Percentiles rank a stretch among this genome's conserved stretches.
Evolutionary conservation across 2,113 vertebrate species (phyloP).

Genomic region (Pluvialis apricaria): DNA sequence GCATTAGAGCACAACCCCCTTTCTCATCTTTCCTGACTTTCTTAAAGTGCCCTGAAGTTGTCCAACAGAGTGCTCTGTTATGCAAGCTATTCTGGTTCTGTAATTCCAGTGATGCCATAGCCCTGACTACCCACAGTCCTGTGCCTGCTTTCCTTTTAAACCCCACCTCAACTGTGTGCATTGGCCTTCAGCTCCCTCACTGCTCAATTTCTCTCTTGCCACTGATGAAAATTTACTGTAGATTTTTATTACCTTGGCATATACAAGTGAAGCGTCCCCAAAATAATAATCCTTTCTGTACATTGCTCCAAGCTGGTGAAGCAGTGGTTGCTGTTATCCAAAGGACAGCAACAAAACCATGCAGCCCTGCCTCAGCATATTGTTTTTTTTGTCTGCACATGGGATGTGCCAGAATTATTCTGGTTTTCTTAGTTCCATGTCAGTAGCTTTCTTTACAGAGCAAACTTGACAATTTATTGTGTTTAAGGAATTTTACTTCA

Average conservation of each 20-base stretch:
- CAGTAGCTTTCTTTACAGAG: background rate
- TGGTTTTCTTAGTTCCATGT: background rate
- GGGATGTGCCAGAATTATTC: background rate
- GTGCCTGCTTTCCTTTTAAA: background rate
- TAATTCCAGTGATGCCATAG: background rate
- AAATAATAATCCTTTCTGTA: background rate
- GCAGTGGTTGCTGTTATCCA: background rate
- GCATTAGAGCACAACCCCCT: background rate
- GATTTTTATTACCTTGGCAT: background rate
- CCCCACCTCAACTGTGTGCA: background rate
- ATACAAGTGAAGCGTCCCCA: background rate
- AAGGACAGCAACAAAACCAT: background rate
- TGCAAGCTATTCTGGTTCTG: accelerated
- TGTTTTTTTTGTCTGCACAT: accelerated
- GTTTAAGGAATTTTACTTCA: background rate
- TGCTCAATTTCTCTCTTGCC: background rate
- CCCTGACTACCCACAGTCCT: background rate
- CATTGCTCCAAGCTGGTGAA: background rate
- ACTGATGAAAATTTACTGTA: background rate
- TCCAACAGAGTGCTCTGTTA: background rate
- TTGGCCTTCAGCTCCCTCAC: background rate
- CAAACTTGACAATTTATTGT: background rate
- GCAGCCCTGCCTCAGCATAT: background rate
- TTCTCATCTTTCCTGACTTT: background rate
- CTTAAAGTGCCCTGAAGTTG: background rate